phyloP scores from a whole-genome alignment of 2,113 vertebrate species.

The Toxostoma redivivum region DNA sequence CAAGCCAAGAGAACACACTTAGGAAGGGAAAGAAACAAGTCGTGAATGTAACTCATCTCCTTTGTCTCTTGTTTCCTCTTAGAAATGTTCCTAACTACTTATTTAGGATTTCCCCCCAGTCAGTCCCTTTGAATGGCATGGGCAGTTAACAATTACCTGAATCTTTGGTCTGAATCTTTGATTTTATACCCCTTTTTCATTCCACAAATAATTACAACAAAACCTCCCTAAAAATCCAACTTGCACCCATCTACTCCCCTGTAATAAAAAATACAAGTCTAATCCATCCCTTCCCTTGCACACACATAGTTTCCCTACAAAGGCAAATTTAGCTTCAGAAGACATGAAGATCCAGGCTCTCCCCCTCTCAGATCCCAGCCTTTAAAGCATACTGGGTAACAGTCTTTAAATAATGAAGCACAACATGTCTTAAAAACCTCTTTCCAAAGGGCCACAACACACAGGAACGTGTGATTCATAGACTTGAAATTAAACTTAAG shows the following conservation, averaged over 20 bases:
- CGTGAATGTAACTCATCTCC: background rate
- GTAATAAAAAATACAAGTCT: background rate
- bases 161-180: background rate
- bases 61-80: background rate
- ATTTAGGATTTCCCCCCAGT: background rate
- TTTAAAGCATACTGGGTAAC: background rate
- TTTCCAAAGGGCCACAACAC: background rate
- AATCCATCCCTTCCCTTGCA: background rate
- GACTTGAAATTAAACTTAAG: background rate
- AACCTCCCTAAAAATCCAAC: background rate
- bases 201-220: background rate
- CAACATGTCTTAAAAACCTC: background rate
- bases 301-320: background rate
- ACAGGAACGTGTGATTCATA: conserved; percentile 31
- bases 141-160: background rate
- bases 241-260: background rate
- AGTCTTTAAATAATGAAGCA: background rate
- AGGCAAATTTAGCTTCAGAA: background rate
- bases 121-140: accelerated
- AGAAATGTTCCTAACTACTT: background rate
- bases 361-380: background rate
- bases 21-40: background rate
- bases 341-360: background rate
- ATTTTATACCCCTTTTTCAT: background rate
- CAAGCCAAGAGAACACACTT: background rate